Conservation (phyloP, 2,888 invertebrate genomes). For the Calephelis perditalis region DNA sequence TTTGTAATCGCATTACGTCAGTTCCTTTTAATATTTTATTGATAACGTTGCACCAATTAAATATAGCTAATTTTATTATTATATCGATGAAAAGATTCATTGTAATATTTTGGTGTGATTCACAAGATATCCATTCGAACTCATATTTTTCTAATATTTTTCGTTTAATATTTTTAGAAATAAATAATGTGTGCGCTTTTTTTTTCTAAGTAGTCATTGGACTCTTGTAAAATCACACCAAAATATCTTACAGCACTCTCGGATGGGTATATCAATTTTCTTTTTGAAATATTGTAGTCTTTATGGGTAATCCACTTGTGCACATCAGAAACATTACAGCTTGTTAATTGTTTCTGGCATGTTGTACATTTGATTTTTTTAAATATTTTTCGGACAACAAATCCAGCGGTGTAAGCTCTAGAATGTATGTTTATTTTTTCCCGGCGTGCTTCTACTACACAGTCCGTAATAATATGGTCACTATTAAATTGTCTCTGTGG, state of each 20-base stretch:
- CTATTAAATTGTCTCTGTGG: conserved; percentile 10
- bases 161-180: not conserved
- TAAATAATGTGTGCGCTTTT: not conserved
- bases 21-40: too few relatives aligned
- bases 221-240: not conserved
- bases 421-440: conserved; percentile 32
- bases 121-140: not conserved
- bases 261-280: not conserved
- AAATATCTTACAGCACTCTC: not conserved
- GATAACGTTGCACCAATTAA: too few relatives aligned
- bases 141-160: too few relatives aligned
- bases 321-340: too few relatives aligned
- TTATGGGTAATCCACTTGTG: not conserved
- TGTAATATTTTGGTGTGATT: not conserved
- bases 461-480: not conserved
- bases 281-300: not conserved
- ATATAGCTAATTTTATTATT: not conserved
- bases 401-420: too few relatives aligned
- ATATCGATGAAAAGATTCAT: not conserved
- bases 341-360: too few relatives aligned
- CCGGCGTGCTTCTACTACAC: conserved; percentile 1
- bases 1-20: not conserved
- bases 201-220: not conserved
- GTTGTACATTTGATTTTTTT: too few relatives aligned
- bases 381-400: too few relatives aligned